These are phyloP conservation scores for Marronus borbonicus DNA, from an alignment of 2,888 invertebrate genomes.

Conservation along the genomic window DNA sequence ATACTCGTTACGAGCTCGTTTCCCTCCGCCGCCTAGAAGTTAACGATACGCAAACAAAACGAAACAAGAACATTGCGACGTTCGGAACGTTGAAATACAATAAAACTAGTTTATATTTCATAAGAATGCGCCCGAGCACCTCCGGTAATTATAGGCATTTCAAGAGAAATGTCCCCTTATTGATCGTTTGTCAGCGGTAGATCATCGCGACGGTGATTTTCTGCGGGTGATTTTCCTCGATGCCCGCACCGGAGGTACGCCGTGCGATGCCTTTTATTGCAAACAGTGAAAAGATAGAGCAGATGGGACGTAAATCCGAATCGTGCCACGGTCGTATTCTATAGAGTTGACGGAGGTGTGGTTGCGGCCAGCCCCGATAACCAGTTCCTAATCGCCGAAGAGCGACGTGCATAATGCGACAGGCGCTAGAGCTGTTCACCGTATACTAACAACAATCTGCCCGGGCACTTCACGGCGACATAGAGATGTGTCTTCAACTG, in stretches of 20 bases:
- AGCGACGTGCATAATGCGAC: constrained; percentile 67
- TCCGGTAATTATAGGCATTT: constrained; percentile 35
- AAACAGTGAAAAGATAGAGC: constrained; percentile 50
- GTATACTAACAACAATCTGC: constrained; percentile 62
- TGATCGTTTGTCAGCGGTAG: constrained; percentile 26
- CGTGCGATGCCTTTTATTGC: constrained; percentile 38
- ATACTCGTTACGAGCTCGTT: constrained; percentile 7
- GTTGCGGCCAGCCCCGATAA: constrained; percentile 63
- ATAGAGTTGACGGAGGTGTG: constrained; percentile 62
- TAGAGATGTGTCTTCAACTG: constrained; percentile 59
- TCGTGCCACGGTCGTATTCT: constrained; percentile 54
- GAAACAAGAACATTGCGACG: constrained; percentile 27
- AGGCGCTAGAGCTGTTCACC: constrained; percentile 64
- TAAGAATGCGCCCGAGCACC: constrained; percentile 37
- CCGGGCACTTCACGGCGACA: constrained; percentile 61
- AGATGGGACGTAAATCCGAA: constrained; percentile 56
- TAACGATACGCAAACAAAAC: constrained; percentile 15
- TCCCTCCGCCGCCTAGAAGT: constrained; percentile 5
- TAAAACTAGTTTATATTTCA: constrained; percentile 38
- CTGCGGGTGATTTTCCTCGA: constrained; percentile 41
- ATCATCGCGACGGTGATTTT: constrained; percentile 39
- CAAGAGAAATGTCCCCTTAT: constrained; percentile 42
- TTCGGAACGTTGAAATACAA: constrained; percentile 40
- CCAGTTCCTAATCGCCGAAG: constrained; percentile 68
- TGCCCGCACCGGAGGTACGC: constrained; percentile 30